Base-by-base conservation (phyloP, 2,113 vertebrate species). In the Lepus americanus region DNA sequence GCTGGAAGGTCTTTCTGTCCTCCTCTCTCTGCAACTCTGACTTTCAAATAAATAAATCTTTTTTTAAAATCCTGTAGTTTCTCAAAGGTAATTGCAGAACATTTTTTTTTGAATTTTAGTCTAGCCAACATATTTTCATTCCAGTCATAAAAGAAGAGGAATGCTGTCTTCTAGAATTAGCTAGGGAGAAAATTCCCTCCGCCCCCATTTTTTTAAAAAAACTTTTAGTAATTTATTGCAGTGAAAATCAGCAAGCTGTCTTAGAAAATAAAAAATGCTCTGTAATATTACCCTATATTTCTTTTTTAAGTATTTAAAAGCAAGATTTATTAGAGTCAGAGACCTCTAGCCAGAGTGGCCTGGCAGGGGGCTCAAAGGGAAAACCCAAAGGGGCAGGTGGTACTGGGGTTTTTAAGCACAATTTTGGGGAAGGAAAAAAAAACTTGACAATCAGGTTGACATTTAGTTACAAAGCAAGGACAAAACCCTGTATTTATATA, bases 161-260 rank as follows among this genome's bases (percentile, higher is more conserved):
- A 74, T 92, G 10, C 23, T 92, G 85, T 78, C 51, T 69, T 96
- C 11, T 86, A 69, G 39, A 53, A 74, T 87, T 92, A 31, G 29
- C 36, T 73, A 29, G 33, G 53, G 70, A 87, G 72, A 27, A 87
- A 51, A 69, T 31, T 70, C 53, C 29, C 1, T 20, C 39, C 20
- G 20, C 9, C 23, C 25, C 36, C n/a, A 8, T 23, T 51, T 69
- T 51, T 27, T 2, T 63, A 29, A 53, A 11, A 55, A 13, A 55
- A 13, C n/a, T 14, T 29, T 44, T 79, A 49, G 22, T 17, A 51
- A 0, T 12, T 19, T 69, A 12, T 84, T 86, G 94, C 51, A 74
- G 16, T 77, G 39, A 77, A 90, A 77, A 29, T 88, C 25, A 33
- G 49, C 39, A 67, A 72, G n/a, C 8, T 31, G 19, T 92, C 90